Evolutionary conservation across 1,140 invertebrate genomes (phyloP).

Genomic region (Nephotettix cincticeps): DNA sequence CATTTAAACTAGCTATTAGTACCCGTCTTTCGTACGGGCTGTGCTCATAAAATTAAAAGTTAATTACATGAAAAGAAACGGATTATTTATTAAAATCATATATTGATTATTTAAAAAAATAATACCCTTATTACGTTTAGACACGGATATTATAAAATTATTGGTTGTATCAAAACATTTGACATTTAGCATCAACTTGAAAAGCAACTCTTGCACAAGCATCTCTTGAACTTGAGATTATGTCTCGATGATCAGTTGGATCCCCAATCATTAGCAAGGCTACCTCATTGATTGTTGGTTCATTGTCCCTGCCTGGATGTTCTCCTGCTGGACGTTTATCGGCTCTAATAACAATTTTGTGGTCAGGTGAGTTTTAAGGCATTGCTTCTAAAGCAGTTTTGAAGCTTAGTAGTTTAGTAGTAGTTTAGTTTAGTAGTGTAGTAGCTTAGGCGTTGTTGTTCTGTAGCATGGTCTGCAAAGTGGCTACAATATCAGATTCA

Average conservation of each 20-base stretch:
- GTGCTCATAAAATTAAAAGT: too few species aligned
- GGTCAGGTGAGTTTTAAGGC: constrained; percentile 22
- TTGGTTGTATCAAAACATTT: too few species aligned
- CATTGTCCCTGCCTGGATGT: constrained; percentile 42
- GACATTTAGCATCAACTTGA: too few species aligned
- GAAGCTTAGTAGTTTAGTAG: constrained; percentile 39
- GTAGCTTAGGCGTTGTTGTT: constrained; percentile 37
- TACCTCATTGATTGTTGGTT: constrained; percentile 38
- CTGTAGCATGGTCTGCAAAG: constrained; percentile 39
- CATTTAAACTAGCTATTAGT: too few species aligned
- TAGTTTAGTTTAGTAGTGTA: too few species aligned
- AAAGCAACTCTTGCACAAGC: too few species aligned
- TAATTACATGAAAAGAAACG: too few species aligned
- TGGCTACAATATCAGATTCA: constrained; percentile 22
- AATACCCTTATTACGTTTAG: too few species aligned
- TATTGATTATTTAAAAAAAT: too few species aligned
- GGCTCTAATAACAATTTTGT: constrained; percentile 37
- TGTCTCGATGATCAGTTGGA: constrained; percentile 39
- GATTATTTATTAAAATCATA: too few species aligned
- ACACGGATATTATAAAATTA: too few species aligned
- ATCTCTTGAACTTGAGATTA: constrained; percentile 38
- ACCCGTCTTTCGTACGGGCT: too few species aligned
- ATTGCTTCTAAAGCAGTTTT: constrained; percentile 40
- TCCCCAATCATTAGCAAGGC: constrained; percentile 41
- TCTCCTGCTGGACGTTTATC: constrained; percentile 41